Evolutionary conservation across 2,888 invertebrate species (phyloP).

Genomic region (Philopedon plagiatum): DNA sequence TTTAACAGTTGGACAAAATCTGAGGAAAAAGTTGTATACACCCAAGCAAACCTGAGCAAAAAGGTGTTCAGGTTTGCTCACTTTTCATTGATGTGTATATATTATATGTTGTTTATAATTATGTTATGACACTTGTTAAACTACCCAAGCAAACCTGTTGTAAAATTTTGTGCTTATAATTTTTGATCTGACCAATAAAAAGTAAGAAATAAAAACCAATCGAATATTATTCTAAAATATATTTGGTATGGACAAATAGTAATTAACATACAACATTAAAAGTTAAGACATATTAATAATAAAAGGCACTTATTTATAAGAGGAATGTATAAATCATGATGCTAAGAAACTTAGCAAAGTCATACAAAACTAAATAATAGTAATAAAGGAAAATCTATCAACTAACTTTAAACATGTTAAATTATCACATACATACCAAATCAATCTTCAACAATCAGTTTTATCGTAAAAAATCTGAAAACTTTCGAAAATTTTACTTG

Average conservation of each 20-base stretch:
- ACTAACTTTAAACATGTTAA: conserved; percentile 30
- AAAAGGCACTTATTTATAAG: conserved; percentile 37
- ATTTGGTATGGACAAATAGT: conserved; percentile 49
- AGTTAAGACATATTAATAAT: conserved; percentile 31
- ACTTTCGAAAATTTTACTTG: neutral
- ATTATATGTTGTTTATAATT: no score
- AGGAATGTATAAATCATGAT: conserved; percentile 45
- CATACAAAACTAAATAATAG: conserved; percentile 41
- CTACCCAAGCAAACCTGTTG: no score
- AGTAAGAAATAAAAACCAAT: neutral
- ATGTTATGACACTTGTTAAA: no score
- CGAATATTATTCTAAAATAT: conserved; percentile 39
- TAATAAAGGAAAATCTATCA: conserved; percentile 41
- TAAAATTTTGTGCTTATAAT: no score
- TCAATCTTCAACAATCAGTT: conserved; percentile 5
- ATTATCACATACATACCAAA: conserved; percentile 50
- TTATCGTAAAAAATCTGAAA: neutral
- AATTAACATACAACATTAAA: conserved; percentile 49
- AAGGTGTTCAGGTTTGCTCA: no score
- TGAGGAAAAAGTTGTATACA: no score
- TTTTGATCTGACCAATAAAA: no score
- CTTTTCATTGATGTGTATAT: no score
- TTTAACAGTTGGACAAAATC: no score
- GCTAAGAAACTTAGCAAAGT: conserved; percentile 39
- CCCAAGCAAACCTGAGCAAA: no score